Conservation (phyloP, 2,113 vertebrate genomes). For the Plecturocebus donacophilus region DNA sequence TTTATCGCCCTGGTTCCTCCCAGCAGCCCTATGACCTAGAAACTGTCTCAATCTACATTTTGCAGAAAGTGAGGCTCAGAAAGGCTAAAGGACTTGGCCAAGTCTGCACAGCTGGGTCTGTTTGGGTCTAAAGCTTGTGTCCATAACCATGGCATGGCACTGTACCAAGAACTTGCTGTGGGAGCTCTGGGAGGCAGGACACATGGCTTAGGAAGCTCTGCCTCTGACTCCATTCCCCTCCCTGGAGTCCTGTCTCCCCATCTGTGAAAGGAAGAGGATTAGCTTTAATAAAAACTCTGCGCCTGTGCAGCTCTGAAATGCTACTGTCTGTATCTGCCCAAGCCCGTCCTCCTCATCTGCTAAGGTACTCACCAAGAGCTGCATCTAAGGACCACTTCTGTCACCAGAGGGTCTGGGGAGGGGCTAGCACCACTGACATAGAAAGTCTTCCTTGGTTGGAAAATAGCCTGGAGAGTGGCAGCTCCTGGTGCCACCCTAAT, state of each 20-base stretch:
- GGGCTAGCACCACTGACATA: not conserved
- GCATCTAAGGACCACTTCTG: not conserved
- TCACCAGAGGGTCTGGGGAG: not conserved
- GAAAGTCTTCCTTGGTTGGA: not conserved
- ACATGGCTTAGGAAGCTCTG: not conserved
- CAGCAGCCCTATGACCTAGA: not conserved
- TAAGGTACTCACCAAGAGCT: not conserved
- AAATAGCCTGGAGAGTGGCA: not conserved
- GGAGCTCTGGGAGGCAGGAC: not conserved
- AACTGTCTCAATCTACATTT: not conserved
- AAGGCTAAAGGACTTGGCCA: not conserved
- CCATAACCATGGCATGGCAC: too few species aligned
- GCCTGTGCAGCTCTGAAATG: not conserved
- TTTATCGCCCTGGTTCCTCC: not conserved
- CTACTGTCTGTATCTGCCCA: not conserved
- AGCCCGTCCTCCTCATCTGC: not conserved
- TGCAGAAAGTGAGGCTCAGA: not conserved
- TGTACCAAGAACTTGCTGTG: accelerated
- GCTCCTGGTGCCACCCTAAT: not conserved
- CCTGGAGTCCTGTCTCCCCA: not conserved
- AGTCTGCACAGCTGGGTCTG: too few species aligned
- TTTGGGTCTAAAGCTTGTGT: not conserved
- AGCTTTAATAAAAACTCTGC: not conserved
- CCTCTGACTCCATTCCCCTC: not conserved
- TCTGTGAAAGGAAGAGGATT: not conserved